A percentile compares a stretch with the other conserved stretches of the same genome.
phyloP scores from a whole-genome alignment of 2,888 invertebrate species.

The Cephus spinipes region DNA sequence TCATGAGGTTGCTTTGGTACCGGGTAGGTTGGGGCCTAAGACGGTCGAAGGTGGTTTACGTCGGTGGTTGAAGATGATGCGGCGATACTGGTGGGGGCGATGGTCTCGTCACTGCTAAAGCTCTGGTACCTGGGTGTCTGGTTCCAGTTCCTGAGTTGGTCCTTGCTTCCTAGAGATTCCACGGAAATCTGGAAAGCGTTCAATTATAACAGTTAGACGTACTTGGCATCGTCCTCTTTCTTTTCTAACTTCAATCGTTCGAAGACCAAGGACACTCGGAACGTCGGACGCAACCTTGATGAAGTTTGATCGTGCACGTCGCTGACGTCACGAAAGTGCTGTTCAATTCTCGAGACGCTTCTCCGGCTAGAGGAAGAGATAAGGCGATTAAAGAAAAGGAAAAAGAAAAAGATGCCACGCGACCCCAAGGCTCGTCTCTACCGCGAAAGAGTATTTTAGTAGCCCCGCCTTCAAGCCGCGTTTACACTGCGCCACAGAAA shows the following conservation, averaged over 20 bases:
- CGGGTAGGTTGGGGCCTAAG: neutral
- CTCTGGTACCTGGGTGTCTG: conserved; percentile 14
- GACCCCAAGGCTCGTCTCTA: conserved; percentile 22
- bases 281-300: conserved; percentile 4
- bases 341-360: neutral
- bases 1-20: neutral
- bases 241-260: conserved; percentile 5
- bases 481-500: conserved; percentile 47
- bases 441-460: conserved; percentile 49
- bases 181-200: conserved; percentile 38
- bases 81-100: neutral
- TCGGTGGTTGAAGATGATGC: conserved; percentile 11
- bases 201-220: conserved; percentile 48
- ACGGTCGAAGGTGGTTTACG: neutral
- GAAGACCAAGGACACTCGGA: conserved; percentile 10
- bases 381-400: neutral
- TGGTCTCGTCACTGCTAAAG: neutral
- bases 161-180: conserved; percentile 4
- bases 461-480: conserved; percentile 39
- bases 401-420: neutral
- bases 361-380: neutral
- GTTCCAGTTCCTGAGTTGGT: conserved; percentile 16
- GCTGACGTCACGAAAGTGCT: neutral
- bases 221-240: conserved; percentile 25
- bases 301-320: conserved; percentile 2